Base-by-base conservation (phyloP, 2,113 vertebrate species). In the Ophthalmolycus amberensis region DNA sequence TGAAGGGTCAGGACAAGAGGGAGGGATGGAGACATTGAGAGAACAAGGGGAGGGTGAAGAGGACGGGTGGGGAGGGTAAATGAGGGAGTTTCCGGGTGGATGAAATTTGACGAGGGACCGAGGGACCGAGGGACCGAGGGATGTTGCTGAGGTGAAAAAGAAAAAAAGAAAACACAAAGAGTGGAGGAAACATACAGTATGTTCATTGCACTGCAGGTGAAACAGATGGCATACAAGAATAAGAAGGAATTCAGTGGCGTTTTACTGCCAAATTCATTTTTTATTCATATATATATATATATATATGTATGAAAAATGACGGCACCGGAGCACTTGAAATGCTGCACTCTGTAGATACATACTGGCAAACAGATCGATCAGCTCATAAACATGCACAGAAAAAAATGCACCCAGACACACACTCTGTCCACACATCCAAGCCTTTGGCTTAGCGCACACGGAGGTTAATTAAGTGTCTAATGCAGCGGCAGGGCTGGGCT, bases 381-480 rank as follows among this genome's bases (percentile, higher is more conserved):
- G 71, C 71, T 76, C 15, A 75, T 86, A 89, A 84, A 78, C 73
- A 83, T 76, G 73, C 40, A 79, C 64, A 64, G 73, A 69, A 60
- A 69, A 60, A 79, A 80, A 74, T 25, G 79, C 68, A 86, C 82
- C 77, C 76, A 74, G 11, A 77, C 18, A 44, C 69, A 72, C 76
- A 72, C 66, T 58, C 63, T 58, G 72, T 75, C 63, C 72, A 80
- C 75, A 67, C 12, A 1, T 59, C 56, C 54, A 44, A 54, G 75
- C 75, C 54, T 85, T 85, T 86, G 80, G 60, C 85, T 88, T 64
- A 73, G 77, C 6, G 52, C 84, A 84, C 90, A 87, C 86, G 72
- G 80, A 93, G 92, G 91, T 94, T 94, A 94, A 95, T 93, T 91
- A 93, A 91, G 89, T 93, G 89, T 93, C 86, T 91, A 91, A 92